These are phyloP conservation scores for Acanthosepion esculentum DNA, from an alignment of 2,888 invertebrate genomes.

Conservation along the genomic window DNA sequence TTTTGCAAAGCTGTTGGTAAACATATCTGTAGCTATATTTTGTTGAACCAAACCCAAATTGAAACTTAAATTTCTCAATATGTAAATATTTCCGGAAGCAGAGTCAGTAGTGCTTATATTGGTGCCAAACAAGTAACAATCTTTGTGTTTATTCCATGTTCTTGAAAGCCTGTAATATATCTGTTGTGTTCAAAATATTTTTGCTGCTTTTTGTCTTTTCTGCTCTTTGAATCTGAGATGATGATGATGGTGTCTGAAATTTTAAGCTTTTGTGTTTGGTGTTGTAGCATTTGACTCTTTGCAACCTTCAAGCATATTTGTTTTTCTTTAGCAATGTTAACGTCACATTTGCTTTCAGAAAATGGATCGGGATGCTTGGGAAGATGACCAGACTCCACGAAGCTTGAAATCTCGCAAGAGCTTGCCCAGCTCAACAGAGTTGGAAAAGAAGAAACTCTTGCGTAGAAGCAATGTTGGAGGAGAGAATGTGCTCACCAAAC, in stretches of 20 bases:
- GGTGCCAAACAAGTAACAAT: not conserved
- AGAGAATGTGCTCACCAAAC: conserved; percentile 77
- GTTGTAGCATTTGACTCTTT: not conserved
- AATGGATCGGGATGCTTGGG: conserved; percentile 47
- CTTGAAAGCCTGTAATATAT: not conserved
- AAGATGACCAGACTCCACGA: conserved; percentile 47
- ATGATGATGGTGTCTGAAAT: not conserved
- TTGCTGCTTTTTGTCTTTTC: not conserved
- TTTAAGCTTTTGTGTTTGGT: not conserved
- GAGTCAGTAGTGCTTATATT: not conserved
- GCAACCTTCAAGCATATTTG: not conserved
- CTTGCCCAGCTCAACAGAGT: not conserved
- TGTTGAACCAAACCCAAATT: not conserved
- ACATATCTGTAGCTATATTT: not conserved
- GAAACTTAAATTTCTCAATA: not conserved
- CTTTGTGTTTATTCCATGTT: not conserved
- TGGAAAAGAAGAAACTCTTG: conserved; percentile 52
- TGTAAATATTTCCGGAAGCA: not conserved
- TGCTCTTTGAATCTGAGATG: not conserved
- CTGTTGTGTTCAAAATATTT: not conserved
- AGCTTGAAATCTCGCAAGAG: conserved; percentile 36
- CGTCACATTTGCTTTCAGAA: conserved; percentile 25
- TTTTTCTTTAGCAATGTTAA: not conserved
- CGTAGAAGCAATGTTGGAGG: conserved; percentile 52
- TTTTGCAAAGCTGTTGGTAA: not conserved